Conservation (phyloP, 2,888 invertebrate species). For the Rhogogaster chlorosoma region DNA sequence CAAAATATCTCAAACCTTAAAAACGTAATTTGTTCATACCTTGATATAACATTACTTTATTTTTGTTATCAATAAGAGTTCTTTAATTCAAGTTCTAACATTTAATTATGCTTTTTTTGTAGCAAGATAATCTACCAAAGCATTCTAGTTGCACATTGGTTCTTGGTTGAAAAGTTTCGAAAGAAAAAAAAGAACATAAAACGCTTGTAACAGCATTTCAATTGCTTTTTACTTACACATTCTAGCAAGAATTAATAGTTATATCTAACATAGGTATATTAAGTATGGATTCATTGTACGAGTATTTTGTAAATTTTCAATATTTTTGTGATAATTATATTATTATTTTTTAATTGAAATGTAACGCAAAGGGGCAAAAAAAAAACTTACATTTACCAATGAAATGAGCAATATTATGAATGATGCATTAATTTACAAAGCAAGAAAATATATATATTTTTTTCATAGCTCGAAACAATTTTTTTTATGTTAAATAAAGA, state of each 20-base stretch:
- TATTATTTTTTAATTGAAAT: not conserved
- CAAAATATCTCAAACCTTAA: not conserved
- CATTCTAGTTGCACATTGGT: not conserved
- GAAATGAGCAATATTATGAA: slow-evolving; percentile 53
- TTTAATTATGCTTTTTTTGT: not conserved
- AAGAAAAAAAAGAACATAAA: not conserved
- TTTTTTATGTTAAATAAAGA: slow-evolving; percentile 17
- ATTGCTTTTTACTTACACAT: not conserved
- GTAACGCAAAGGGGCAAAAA: not conserved
- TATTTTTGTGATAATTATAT: slow-evolving; percentile 22
- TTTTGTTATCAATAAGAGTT: slow-evolving; percentile 2
- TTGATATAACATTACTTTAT: slow-evolving; percentile 2
- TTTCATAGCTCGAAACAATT: slow-evolving; percentile 35
- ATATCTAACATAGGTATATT: not conserved
- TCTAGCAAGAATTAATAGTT: slow-evolving; percentile 5
- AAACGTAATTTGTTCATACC: not conserved
- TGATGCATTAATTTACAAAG: slow-evolving; percentile 73
- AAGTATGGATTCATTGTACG: slow-evolving; percentile 16
- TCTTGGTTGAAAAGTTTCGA: not conserved
- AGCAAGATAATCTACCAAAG: not conserved
- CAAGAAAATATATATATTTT: slow-evolving; percentile 55
- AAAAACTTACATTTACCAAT: slow-evolving; percentile 37
- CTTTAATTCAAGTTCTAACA: not conserved
- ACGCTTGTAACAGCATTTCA: slow-evolving; percentile 1
- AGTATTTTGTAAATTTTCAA: slow-evolving; percentile 19